Evolutionary conservation across 2,113 vertebrate genomes (phyloP).

Genomic region (Gymnobelideus leadbeateri): DNA sequence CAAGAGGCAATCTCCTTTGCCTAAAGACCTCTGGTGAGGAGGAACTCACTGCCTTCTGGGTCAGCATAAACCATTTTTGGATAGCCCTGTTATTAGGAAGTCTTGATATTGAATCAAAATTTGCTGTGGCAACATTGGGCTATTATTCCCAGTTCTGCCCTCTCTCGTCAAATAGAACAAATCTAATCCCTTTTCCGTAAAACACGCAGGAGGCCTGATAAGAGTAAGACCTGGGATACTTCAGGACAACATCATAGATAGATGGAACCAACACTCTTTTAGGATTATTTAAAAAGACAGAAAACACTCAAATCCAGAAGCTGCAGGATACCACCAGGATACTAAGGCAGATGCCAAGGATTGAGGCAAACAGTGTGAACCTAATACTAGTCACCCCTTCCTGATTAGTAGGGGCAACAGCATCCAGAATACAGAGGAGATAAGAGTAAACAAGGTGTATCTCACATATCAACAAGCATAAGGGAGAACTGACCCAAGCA

Average conservation of each 20-base stretch:
- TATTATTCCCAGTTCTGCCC: background rate
- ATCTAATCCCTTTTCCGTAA: background rate
- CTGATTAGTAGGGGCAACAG: background rate
- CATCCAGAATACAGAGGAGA: background rate
- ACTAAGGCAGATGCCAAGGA: no score
- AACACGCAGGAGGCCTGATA: background rate
- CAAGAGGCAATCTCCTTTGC: background rate
- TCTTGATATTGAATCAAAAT: background rate
- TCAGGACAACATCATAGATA: slow-evolving; percentile 3
- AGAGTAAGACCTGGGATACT: background rate
- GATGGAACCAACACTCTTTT: background rate
- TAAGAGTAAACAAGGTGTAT: background rate
- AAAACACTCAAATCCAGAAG: background rate
- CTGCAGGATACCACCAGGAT: no score
- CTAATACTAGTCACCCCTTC: background rate
- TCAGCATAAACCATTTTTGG: background rate
- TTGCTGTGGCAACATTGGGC: background rate
- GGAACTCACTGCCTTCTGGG: background rate
- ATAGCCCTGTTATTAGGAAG: background rate
- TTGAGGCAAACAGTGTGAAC: background rate
- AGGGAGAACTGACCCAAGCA: background rate
- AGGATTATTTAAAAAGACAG: background rate
- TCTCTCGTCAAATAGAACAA: background rate
- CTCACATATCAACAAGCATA: background rate
- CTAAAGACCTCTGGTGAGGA: background rate